Base-by-base conservation (phyloP, 2,797 vertebrate genomes). In the Pyrocephalus nanus region DNA sequence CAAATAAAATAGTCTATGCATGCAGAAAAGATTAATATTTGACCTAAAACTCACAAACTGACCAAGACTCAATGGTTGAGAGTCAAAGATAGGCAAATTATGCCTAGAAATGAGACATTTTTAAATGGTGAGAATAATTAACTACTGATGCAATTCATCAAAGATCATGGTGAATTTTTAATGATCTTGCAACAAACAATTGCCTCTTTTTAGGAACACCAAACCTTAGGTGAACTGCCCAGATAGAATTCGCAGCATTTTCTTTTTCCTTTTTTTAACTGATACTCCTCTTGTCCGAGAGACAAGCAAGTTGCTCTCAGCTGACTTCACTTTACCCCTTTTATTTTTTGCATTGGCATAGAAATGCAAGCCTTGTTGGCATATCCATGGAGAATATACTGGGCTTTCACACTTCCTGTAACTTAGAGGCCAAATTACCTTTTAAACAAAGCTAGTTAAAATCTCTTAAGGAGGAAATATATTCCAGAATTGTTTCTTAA, bases 401-500 rank as follows among this genome's bases (percentile, higher is more conserved):
- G 22, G 0, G 3, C 53, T 51, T 92, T 58, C 71, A 12, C 26
- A 43, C 47, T 93, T 92, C 15, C 55, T 93, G 91, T 22, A 93
- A 91, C 12, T 27, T 77, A 70, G 77, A n/a, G 53, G 23, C 40
- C 26, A 72, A 89, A 78, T 77, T 55, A 75, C 38, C 62, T 74
- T 78, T 74, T 69, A 84, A 94, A 95, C 76, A 69, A 88, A 90
- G 45, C 36, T 45, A 82, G 26, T 75, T 95, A 91, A 95, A 92
- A 96, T 92, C 88, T 85, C 15, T 92, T 95, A 76, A 86, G 47
- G 58, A 95, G 47, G 42, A 93, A 95, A 86, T 40, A 38, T 78
- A 91, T 95, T 96, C 95, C 88, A 95, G 88, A 96, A 96, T 86
- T 94, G 84, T 94, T 96, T 71, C 76, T 89, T 71, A 86, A 96